Conservation (phyloP, 2,113 vertebrate genomes). For the Propithecus coquereli region DNA sequence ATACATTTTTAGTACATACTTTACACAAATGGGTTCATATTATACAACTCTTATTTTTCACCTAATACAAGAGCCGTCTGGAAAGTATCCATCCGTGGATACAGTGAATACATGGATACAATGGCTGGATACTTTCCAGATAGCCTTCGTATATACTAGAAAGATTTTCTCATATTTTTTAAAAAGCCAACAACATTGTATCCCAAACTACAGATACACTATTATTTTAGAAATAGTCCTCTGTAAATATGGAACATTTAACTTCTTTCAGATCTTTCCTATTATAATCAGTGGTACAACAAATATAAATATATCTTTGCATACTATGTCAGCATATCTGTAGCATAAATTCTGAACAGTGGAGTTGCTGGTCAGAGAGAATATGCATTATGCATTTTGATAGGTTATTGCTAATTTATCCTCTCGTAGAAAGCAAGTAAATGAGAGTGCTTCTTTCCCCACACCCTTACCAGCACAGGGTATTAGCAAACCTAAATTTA, state of each 20-base stretch:
- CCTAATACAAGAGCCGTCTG: neutral
- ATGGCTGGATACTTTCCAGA: no score
- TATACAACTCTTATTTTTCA: neutral
- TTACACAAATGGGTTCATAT: conserved; percentile 12
- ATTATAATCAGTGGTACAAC: neutral
- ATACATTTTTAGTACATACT: neutral
- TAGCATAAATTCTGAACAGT: neutral
- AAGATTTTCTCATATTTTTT: neutral
- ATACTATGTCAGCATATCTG: neutral
- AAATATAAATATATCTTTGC: neutral
- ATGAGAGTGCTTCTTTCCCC: neutral
- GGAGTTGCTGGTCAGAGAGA: neutral
- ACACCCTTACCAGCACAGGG: neutral
- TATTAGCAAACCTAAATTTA: neutral
- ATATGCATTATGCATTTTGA: neutral
- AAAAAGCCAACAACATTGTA: neutral
- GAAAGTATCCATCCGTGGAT: no score
- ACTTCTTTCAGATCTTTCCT: neutral
- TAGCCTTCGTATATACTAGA: neutral
- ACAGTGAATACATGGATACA: no score
- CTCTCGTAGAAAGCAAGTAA: neutral
- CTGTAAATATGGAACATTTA: neutral
- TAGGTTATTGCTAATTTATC: neutral
- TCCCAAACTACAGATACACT: neutral
- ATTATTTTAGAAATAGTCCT: neutral